Evolutionary conservation across 2,888 invertebrate species (phyloP).

Genomic region (Synergus itoensis): DNA sequence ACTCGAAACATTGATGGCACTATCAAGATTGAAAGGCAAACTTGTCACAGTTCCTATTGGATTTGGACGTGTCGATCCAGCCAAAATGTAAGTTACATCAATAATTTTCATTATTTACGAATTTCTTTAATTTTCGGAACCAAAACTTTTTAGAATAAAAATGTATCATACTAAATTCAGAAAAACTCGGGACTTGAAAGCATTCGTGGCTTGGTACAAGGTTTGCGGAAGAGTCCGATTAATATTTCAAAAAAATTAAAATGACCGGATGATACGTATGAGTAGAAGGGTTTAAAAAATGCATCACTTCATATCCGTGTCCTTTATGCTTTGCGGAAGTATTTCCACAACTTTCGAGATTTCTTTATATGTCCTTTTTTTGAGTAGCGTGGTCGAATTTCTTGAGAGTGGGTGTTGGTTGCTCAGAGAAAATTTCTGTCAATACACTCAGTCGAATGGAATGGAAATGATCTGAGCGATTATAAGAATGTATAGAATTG

Average conservation of each 20-base stretch:
- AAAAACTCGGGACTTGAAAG: background rate
- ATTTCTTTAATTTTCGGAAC: no score
- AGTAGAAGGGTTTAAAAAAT: background rate
- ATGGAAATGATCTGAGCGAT: constrained; percentile 25
- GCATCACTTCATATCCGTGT: background rate
- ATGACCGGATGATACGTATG: background rate
- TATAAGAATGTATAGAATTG: background rate
- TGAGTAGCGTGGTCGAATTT: background rate
- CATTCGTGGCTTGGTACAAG: background rate
- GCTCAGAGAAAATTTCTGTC: constrained; percentile 27
- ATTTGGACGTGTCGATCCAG: constrained; percentile 80
- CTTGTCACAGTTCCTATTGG: constrained; percentile 79
- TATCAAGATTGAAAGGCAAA: constrained; percentile 79
- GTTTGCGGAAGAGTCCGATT: constrained; percentile 6
- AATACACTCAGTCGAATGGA: constrained; percentile 30
- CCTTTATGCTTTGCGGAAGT: background rate
- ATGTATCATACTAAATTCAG: background rate
- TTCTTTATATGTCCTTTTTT: constrained; percentile 19
- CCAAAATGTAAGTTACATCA: constrained; percentile 79
- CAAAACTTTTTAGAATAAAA: no score
- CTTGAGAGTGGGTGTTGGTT: constrained; percentile 8
- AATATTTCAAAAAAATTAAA: constrained; percentile 13
- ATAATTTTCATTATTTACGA: background rate
- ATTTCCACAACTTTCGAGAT: background rate
- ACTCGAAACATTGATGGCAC: constrained; percentile 80